A percentile compares a stretch with the other conserved stretches of the same genome.
Evolutionary conservation across 1,140 invertebrate species (phyloP).

Genomic region (Aricia agestis): DNA sequence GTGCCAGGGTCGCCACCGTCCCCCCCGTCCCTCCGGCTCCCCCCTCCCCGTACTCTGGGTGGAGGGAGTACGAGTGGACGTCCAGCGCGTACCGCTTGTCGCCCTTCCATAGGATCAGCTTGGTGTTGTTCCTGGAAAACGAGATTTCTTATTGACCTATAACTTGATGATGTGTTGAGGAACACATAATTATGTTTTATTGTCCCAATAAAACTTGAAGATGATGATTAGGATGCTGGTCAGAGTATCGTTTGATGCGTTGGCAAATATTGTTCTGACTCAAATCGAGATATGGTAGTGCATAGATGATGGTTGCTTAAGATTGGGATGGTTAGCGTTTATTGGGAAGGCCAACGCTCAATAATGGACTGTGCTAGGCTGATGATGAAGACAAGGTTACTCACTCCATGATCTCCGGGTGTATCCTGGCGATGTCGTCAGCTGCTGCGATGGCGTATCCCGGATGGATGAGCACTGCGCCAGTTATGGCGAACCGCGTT

Average conservation of each 20-base stretch:
- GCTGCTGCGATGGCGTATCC: conserved; percentile 45
- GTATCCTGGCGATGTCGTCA: conserved; percentile 47
- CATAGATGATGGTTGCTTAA: too few relatives aligned
- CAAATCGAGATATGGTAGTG: too few relatives aligned
- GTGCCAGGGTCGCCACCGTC: conserved; percentile 37
- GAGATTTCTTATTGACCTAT: too few relatives aligned
- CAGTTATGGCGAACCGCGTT: conserved; percentile 42
- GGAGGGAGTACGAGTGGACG: conserved; percentile 41
- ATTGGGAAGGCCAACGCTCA: too few relatives aligned
- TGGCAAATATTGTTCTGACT: too few relatives aligned
- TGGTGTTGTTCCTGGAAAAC: conserved; percentile 45
- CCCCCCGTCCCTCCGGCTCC: conserved; percentile 18
- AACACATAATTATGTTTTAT: too few relatives aligned
- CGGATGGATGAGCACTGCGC: conserved; percentile 44
- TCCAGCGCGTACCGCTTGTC: conserved; percentile 31
- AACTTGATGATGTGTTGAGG: too few relatives aligned
- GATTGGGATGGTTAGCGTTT: too few relatives aligned
- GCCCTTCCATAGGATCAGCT: conserved; percentile 45
- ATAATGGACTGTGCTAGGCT: too few relatives aligned
- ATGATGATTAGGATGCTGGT: too few relatives aligned
- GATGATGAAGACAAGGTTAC: background rate
- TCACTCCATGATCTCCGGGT: conserved; percentile 31
- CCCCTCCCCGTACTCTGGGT: conserved; percentile 39
- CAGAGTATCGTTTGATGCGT: too few relatives aligned
- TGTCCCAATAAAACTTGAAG: too few relatives aligned